Conservation (phyloP, 2,888 invertebrate genomes). For the Rhagium mordax region DNA sequence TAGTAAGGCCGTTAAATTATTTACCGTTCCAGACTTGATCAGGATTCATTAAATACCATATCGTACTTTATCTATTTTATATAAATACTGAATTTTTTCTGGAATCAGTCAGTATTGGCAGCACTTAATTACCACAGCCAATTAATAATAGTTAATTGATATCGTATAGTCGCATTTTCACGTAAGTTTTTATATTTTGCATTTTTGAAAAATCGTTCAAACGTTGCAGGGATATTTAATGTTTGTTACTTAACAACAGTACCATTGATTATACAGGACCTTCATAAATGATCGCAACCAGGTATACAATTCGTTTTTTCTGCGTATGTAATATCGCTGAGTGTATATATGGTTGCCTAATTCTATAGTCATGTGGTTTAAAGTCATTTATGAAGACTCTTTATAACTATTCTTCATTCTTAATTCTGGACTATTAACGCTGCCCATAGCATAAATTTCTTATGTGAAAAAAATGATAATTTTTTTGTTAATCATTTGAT, state of each 20-base stretch:
- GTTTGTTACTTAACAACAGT: background rate
- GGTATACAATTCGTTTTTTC: too few relatives aligned
- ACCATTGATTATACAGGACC: too few relatives aligned
- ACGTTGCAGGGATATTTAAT: background rate
- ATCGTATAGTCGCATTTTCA: background rate
- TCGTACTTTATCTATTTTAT: background rate
- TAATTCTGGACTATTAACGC: too few relatives aligned
- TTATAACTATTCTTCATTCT: too few relatives aligned
- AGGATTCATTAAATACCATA: background rate
- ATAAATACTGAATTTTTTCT: background rate
- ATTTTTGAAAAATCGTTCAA: background rate
- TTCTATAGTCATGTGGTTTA: too few relatives aligned
- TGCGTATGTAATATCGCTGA: too few relatives aligned
- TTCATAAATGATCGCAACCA: too few relatives aligned
- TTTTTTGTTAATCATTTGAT: too few relatives aligned
- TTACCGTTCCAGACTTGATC: conserved; percentile 2
- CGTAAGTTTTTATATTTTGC: background rate
- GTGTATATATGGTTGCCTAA: too few relatives aligned
- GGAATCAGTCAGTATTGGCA: background rate
- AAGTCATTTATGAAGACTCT: too few relatives aligned
- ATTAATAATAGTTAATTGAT: background rate
- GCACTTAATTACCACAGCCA: background rate
- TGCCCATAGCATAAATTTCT: too few relatives aligned
- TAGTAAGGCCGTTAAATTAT: background rate
- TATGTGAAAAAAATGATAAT: too few relatives aligned